These are phyloP conservation scores for Muntiacus muntjak DNA, from an alignment of 2,113 vertebrate species.

Conservation along the genomic window DNA sequence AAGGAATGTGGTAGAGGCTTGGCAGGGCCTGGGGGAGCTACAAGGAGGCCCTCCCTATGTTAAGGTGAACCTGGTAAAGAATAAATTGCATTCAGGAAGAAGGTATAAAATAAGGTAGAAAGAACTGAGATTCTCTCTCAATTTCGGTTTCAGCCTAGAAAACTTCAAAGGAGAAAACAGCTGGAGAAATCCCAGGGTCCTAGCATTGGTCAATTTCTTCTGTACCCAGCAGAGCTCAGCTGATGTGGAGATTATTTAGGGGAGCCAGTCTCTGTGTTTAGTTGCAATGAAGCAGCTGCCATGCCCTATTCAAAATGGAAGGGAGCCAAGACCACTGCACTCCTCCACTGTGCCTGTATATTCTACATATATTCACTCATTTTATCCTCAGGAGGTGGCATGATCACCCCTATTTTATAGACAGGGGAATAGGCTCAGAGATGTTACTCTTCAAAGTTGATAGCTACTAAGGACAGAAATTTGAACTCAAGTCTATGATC, in stretches of 20 bases:
- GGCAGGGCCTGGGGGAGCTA: not conserved
- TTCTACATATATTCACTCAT: not conserved
- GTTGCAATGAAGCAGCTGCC: not conserved
- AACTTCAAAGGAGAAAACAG: not conserved
- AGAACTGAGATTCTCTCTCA: not conserved
- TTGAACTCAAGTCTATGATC: not conserved
- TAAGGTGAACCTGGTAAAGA: not conserved
- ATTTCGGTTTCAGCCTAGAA: constrained; percentile 3
- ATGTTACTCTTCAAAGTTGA: not conserved
- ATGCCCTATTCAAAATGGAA: not conserved
- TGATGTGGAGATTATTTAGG: not conserved
- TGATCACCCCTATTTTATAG: not conserved
- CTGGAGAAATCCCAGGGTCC: not conserved
- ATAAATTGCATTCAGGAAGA: not conserved
- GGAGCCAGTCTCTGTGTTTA: not conserved
- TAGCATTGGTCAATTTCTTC: not conserved
- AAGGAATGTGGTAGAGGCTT: not conserved
- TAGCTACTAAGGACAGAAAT: not conserved
- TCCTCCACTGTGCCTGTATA: not conserved
- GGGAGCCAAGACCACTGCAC: not conserved
- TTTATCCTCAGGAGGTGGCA: not conserved
- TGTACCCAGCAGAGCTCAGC: not conserved
- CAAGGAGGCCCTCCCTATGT: not conserved
- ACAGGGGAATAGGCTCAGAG: not conserved
- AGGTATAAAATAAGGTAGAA: not conserved